Conservation (phyloP, 2,113 vertebrate genomes). For the Pagrus major region DNA sequence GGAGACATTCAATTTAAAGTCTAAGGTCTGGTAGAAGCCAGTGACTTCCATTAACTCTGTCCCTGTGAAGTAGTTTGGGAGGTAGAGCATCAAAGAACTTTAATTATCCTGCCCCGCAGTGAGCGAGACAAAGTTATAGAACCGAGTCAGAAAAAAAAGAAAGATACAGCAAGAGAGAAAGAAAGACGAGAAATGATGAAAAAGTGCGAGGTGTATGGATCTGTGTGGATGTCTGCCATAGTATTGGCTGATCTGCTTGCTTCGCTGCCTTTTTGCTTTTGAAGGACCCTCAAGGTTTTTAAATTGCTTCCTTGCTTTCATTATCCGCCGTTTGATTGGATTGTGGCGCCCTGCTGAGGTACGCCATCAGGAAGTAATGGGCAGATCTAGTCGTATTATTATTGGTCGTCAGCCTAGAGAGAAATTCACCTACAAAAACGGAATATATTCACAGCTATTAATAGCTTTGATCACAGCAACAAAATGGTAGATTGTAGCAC, state of each 20-base stretch:
- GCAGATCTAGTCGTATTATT: conserved; percentile 51
- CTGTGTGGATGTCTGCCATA: conserved; percentile 45
- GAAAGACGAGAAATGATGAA: background rate
- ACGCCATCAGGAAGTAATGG: conserved; percentile 67
- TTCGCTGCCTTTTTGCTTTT: conserved; percentile 48
- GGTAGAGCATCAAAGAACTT: conserved; percentile 68
- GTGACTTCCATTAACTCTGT: conserved; percentile 73
- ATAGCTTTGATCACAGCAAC: conserved; percentile 33
- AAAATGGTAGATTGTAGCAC: background rate
- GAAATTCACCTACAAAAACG: conserved; percentile 18
- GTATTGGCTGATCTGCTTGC: conserved; percentile 54
- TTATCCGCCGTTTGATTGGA: conserved; percentile 78
- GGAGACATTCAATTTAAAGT: conserved; percentile 77
- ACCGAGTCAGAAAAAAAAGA: conserved; percentile 10
- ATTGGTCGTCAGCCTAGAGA: conserved; percentile 33
- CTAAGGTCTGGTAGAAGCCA: conserved; percentile 61
- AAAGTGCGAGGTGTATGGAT: conserved; percentile 43
- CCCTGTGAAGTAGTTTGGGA: conserved; percentile 61
- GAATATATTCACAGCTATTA: conserved; percentile 39
- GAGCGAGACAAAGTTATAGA: conserved; percentile 50
- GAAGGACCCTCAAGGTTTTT: conserved; percentile 58
- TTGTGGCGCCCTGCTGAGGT: conserved; percentile 68
- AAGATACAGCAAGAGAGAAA: conserved; percentile 20
- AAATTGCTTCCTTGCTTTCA: conserved; percentile 72
- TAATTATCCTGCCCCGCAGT: conserved; percentile 62